These are phyloP conservation scores for Pollenia labialis DNA, from an alignment of 2,888 invertebrate genomes.

Conservation along the genomic window DNA sequence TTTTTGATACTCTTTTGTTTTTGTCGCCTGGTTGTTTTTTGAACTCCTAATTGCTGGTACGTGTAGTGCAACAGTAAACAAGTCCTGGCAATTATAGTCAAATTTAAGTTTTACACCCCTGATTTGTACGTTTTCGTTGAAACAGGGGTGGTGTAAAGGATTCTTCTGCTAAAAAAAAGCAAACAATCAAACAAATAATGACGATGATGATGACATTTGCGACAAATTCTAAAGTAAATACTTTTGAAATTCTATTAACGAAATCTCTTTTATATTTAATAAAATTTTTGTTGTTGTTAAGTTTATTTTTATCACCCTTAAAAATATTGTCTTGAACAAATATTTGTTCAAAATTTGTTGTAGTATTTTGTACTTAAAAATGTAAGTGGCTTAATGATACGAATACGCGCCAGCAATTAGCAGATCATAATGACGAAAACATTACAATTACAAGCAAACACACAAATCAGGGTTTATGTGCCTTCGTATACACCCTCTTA, in stretches of 20 bases:
- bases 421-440: constrained; percentile 75
- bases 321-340: background rate
- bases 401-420: constrained; percentile 79
- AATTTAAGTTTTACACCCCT: constrained; percentile 68
- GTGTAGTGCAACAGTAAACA: constrained; percentile 31
- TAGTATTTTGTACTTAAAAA: constrained; percentile 75
- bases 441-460: constrained; percentile 44
- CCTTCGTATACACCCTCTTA: background rate
- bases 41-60: constrained; percentile 62
- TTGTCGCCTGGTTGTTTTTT: constrained; percentile 64
- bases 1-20: constrained; percentile 32
- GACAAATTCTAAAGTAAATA: constrained; percentile 60
- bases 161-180: background rate
- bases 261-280: constrained; percentile 27
- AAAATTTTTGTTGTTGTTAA: background rate
- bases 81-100: constrained; percentile 76
- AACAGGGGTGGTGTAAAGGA: constrained; percentile 40
- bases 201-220: constrained; percentile 19
- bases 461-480: background rate
- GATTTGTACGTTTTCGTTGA: constrained; percentile 23
- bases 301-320: constrained; percentile 43
- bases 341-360: constrained; percentile 77
- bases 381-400: constrained; percentile 82
- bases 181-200: constrained; percentile 8
- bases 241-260: constrained; percentile 62